Evolutionary conservation across 2,113 vertebrate genomes (phyloP), one percentile per base, ranked within the genome.

Genomic region (Pomatostomus ruficeps): DNA sequence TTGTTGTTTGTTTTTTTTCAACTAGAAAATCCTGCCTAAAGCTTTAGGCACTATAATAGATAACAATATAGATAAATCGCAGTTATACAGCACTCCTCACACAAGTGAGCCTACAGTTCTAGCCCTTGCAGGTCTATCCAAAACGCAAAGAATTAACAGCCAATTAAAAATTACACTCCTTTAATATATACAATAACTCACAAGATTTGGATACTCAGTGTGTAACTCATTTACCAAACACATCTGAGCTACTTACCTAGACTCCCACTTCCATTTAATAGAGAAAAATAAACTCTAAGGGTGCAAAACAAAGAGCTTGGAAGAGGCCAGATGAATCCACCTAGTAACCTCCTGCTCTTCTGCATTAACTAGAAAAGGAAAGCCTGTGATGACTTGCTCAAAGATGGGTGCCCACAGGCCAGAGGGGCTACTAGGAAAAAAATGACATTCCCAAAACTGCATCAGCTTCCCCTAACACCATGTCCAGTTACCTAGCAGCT

Each of bases 11-110:
- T 42, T 29, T 59, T 57, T 74, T 63, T 51, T 3, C 23, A 63
- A 51, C 40, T 61, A 89, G 68, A 66, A 92, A 89, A 77, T 52
- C 31, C 63, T 83, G 79, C 90, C 88, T 95, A 83, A 94, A 59
- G 55, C 24, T 74, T 76, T 78, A 95, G 88, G 67, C 85, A 94
- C 89, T 67, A 5, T 22, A 84, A 66, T 28, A 63, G 29, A 19
- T 16, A 85, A 43, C 14, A 72, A 59, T 7, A 73, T 8, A 74
- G 48, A 38, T 61, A 86, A 95, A 83, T 28, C n/a, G 45, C 61
- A 93, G 55, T 51, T 90, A 48, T 8, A 73, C 11, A 29, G 43
- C 26, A 54, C 57, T 82, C 35, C 42, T 77, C 75, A 85, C 58
- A 29, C 12, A 73, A 58, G 43, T 22, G 36, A 95, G 51, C 33